Base-by-base conservation (phyloP, 1,140 invertebrate species). In the Trachelipus rathkii region DNA sequence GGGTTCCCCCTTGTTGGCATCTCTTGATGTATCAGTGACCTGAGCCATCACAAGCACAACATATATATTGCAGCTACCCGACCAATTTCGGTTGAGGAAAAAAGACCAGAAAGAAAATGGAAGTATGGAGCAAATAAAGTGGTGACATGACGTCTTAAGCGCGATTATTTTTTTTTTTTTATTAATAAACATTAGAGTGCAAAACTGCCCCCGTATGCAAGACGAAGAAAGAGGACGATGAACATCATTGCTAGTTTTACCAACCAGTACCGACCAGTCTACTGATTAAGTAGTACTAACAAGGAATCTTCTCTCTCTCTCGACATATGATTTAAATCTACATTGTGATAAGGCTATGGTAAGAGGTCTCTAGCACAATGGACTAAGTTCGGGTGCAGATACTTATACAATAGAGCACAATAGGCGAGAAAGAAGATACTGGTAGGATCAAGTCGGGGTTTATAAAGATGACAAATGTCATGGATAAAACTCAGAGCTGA, bases 311-410 rank as follows among this genome's bases (percentile, higher is more conserved):
- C 50, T 60, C 50, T 8, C 50, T 60, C 50, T 19, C 50, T 60
- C 50, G 8, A 60, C 19, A 8, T 13, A 60, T 60, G 50, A 60
- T 76, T 33, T 76, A 79, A 79, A 44, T 79, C 78, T 79, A 79
- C 78, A 74, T 76, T 79, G 78, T 79, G 74, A 76, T 79, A 79
- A 79, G 78, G 78, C 78, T n/a, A 79, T 79, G 74, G 74, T 79
- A 71, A 79, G 78, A 79, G 78, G 72, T 79, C 78, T 79, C 78
- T 79, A 79, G 75, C 78, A 79, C 78, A 79, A n/a, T 74, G 75
- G 78, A 74, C 75, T 74, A 74, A 77, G 76, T 72, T 76, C 53
- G 72, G 75, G 78, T 76, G 75, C 75, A 74, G 78, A 60, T 79
- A 33, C n/a, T 33, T 33, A 77, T 79, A 79, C 73, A 69, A n/a